Evolutionary conservation across 2,113 vertebrate genomes (phyloP).

Genomic region (Tetrax tetrax): DNA sequence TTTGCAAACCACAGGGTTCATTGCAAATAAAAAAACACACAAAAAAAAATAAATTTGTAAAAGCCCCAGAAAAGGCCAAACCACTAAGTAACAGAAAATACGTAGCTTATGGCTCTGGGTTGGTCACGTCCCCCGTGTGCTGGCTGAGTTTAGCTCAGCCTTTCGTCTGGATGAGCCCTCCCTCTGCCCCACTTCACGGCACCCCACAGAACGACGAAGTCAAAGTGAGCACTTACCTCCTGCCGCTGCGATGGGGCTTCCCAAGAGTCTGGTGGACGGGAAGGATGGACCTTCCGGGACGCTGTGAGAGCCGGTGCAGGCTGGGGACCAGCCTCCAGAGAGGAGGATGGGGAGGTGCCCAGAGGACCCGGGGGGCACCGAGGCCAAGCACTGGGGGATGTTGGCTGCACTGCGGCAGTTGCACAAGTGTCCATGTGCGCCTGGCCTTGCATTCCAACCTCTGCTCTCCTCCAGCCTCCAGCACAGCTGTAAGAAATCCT

Average conservation of each 20-base stretch:
- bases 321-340: not conserved
- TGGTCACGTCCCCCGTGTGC: not conserved
- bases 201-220: not conserved
- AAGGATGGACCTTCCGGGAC: not conserved
- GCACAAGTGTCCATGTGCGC: fast-evolving
- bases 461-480: not conserved
- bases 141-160: not conserved
- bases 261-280: too few relatives aligned
- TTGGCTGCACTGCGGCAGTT: not conserved
- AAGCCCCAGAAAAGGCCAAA: not conserved
- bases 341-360: not conserved
- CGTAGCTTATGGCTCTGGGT: not conserved
- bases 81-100: not conserved
- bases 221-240: not conserved
- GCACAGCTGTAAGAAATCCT: not conserved
- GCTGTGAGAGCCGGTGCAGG: too few relatives aligned
- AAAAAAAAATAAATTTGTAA: too few relatives aligned
- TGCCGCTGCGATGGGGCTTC: not conserved
- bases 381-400: fast-evolving
- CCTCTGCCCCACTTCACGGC: not conserved
- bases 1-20: not conserved
- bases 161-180: not conserved
- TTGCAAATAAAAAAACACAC: not conserved
- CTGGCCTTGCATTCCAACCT: not conserved
- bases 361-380: not conserved